phyloP scores from a whole-genome alignment of 2,797 vertebrate genomes.

The Chelon labrosus region DNA sequence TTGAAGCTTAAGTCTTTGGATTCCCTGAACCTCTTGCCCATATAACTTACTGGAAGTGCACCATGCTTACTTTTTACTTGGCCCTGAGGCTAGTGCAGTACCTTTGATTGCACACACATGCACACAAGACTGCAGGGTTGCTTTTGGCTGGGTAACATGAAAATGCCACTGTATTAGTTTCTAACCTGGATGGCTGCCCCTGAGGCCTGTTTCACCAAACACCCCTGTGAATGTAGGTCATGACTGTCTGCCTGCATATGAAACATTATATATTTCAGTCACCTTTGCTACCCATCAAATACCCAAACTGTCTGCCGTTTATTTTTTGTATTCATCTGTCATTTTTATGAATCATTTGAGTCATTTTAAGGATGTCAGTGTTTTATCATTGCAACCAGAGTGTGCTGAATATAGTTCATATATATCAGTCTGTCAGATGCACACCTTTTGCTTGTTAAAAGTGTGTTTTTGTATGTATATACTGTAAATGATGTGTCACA shows the following conservation, averaged over 20 bases:
- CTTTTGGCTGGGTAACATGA: conserved; percentile 63
- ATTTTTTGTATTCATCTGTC: not conserved
- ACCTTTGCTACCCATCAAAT: conserved; percentile 15
- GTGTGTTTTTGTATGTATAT: not conserved
- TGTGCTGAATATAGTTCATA: not conserved
- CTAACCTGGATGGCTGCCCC: conserved; percentile 47
- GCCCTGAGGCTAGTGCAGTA: conserved; percentile 52
- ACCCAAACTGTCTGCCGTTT: not conserved
- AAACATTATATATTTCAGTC: conserved; percentile 7
- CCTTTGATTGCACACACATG: conserved; percentile 43
- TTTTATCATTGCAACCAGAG: not conserved
- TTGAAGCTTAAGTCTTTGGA: conserved; percentile 22
- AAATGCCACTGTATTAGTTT: conserved; percentile 70
- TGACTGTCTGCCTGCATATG: not conserved
- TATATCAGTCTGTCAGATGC: conserved; percentile 16
- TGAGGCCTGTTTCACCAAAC: conserved; percentile 46
- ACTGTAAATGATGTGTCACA: not conserved
- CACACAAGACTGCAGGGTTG: conserved; percentile 58
- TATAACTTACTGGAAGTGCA: conserved; percentile 60
- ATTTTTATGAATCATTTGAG: not conserved
- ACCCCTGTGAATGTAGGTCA: conserved; percentile 19
- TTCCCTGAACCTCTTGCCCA: conserved; percentile 35
- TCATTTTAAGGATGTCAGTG: not conserved
- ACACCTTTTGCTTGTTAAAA: conserved; percentile 12
- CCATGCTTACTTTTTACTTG: conserved; percentile 56